Evolutionary conservation across 1,140 invertebrate species (phyloP), one percentile per base, ranked within the genome.

Genomic region (Heliconius hewitsoni): DNA sequence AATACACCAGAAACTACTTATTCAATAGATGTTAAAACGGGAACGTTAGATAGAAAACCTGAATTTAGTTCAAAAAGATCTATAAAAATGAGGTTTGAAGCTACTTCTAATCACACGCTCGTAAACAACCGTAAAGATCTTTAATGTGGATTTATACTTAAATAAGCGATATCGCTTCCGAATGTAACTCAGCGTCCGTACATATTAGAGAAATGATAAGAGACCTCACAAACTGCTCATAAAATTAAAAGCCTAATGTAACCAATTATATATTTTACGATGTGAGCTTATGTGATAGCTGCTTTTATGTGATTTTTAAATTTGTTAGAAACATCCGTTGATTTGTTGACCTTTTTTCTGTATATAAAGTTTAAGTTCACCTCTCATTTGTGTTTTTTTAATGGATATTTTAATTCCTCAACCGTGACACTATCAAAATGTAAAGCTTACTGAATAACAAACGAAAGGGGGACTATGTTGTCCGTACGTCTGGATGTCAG

Each of bases 191-290:
- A 9, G 60, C 9, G 23, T 66, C 60, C 1, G 13, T 66, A 66
- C 30, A 66, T 66, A 66, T 66, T 30, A 66, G 60, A 27, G 23
- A 66, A 30, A 66, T 18, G 60, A 66, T 66, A 66, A 66, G 9
- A 66, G 60, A 66, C 60, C 60, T 30, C 60, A 66, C 60, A 66
- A 66, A 66, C 23, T 66, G 60, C 30, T 66, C 60, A 66, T 66
- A 66, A 66, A 66, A 66, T 66, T 66, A 66, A 66, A 66, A 66
- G 60, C 60, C 27, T 66, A 66, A 66, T 66, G 60, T 27, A 66
- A 27, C 60, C 30, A 66, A 66, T 66, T 66, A 66, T 66, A 30
- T 66, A 66, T 66, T 66, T 66, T 66, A 66, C 60, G 60, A 66
- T 6, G 60, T 66, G 60, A 27, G 60, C 23, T 66, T 66, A 66